phyloP scores from a whole-genome alignment of 2,888 invertebrate genomes.

The Alviniconcha strummeri region DNA sequence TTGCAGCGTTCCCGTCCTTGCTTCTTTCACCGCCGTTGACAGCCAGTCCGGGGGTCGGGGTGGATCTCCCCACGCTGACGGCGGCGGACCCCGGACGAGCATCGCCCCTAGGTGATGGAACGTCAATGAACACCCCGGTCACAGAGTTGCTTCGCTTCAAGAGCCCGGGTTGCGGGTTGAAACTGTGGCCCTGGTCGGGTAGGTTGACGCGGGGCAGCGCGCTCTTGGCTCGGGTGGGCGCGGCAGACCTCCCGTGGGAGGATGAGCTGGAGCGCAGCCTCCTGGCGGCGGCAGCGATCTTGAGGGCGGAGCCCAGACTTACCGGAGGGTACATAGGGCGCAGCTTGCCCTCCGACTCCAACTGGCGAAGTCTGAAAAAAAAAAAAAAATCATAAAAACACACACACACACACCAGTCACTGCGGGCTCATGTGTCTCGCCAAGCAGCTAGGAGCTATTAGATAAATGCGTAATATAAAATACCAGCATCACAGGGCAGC shows the following conservation, averaged over 20 bases:
- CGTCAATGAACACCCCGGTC: slow-evolving; percentile 58
- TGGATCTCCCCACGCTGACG: neutral
- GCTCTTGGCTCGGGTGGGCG: slow-evolving; percentile 25
- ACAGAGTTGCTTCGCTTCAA: slow-evolving; percentile 53
- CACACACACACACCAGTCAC: neutral
- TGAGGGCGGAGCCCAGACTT: slow-evolving; percentile 55
- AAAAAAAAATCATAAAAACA: too few relatives aligned
- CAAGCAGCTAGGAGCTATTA: neutral
- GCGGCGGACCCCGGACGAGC: slow-evolving; percentile 37
- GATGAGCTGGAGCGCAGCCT: slow-evolving; percentile 41
- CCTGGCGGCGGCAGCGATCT: slow-evolving; percentile 62
- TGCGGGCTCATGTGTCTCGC: too few relatives aligned
- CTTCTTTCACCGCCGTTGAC: neutral
- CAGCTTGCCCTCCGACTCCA: slow-evolving; percentile 60
- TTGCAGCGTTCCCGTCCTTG: neutral
- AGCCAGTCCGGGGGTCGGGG: neutral
- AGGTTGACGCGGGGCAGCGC: slow-evolving; percentile 32
- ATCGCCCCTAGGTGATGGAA: slow-evolving; percentile 39
- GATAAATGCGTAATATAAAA: neutral
- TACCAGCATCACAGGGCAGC: too few relatives aligned
- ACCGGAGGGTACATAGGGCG: slow-evolving; percentile 47
- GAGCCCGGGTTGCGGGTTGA: neutral
- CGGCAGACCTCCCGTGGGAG: neutral
- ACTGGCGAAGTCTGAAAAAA: slow-evolving; percentile 47
- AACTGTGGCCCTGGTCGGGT: neutral